Conservation (phyloP, 2,888 invertebrate genomes). For the Drosophila neotestacea region DNA sequence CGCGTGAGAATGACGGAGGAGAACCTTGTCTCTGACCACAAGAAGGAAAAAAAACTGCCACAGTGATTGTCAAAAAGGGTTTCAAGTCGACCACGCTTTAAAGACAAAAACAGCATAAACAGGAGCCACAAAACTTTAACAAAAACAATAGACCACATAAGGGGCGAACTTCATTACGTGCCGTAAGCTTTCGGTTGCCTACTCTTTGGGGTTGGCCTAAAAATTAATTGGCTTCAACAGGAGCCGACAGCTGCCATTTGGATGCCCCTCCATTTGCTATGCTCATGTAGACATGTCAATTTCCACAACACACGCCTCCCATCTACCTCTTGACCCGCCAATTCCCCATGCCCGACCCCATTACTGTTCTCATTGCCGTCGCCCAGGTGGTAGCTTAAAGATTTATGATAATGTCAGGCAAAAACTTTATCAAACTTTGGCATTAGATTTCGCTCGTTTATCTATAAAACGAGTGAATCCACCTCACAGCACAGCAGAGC, state of each 20-base stretch:
- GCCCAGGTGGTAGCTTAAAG: slow-evolving; percentile 66
- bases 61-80: slow-evolving; percentile 73
- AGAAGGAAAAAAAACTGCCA: slow-evolving; percentile 45
- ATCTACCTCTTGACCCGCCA: neutral
- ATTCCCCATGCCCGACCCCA: neutral
- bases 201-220: slow-evolving; percentile 42
- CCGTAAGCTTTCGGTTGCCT: slow-evolving; percentile 18
- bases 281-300: slow-evolving; percentile 68
- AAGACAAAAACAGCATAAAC: slow-evolving; percentile 30
- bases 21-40: slow-evolving; percentile 50
- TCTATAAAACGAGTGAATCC: slow-evolving; percentile 70
- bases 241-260: slow-evolving; percentile 72
- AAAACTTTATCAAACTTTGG: slow-evolving; percentile 68
- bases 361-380: neutral
- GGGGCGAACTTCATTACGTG: slow-evolving; percentile 62
- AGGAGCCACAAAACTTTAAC: neutral
- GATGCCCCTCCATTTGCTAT: slow-evolving; percentile 57
- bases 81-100: slow-evolving; percentile 40
- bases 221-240: slow-evolving; percentile 71
- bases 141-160: slow-evolving; percentile 6
- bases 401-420: slow-evolving; percentile 72
- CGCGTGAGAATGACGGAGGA: slow-evolving; percentile 4
- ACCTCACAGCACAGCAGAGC: slow-evolving; percentile 35
- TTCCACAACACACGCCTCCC: slow-evolving; percentile 24
- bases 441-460: slow-evolving; percentile 71